These are phyloP conservation scores for Drosophila sucinea DNA, from an alignment of 1,140 invertebrate genomes.

Conservation along the genomic window DNA sequence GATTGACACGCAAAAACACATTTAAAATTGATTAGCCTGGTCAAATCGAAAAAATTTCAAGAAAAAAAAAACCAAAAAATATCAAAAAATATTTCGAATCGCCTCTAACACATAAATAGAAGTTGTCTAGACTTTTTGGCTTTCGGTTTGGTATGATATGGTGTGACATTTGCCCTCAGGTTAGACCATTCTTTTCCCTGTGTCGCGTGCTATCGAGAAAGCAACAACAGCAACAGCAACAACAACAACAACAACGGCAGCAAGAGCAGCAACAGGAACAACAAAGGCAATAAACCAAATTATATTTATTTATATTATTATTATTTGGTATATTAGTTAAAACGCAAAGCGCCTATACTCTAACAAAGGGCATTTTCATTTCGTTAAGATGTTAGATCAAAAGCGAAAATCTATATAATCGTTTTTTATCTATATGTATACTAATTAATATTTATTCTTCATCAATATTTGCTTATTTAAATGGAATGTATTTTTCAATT, in stretches of 20 bases:
- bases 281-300: constrained; percentile 34
- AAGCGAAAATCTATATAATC: too few species aligned
- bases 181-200: constrained; percentile 25
- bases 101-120: constrained; percentile 17
- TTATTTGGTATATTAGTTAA: constrained; percentile 63
- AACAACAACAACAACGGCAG: too few species aligned
- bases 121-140: constrained; percentile 20
- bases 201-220: constrained; percentile 68
- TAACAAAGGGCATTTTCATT: not conserved
- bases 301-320: constrained; percentile 59
- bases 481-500: too few species aligned
- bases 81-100: constrained; percentile 59
- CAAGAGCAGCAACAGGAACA: not conserved
- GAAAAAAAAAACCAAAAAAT: not conserved
- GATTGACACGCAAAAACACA: constrained; percentile 81
- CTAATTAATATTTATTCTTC: too few species aligned
- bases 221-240: not conserved
- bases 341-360: constrained; percentile 29
- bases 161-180: constrained; percentile 68
- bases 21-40: constrained; percentile 80
- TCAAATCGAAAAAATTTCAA: constrained; percentile 31
- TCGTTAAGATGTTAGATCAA: too few species aligned
- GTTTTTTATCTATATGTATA: too few species aligned
- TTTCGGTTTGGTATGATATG: constrained; percentile 17
- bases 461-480: too few species aligned